Percentiles rank a stretch among this genome's conserved stretches.
Evolutionary conservation across 2,797 vertebrate species (phyloP).

Genomic region (Hyperoplus lanceolatus): DNA sequence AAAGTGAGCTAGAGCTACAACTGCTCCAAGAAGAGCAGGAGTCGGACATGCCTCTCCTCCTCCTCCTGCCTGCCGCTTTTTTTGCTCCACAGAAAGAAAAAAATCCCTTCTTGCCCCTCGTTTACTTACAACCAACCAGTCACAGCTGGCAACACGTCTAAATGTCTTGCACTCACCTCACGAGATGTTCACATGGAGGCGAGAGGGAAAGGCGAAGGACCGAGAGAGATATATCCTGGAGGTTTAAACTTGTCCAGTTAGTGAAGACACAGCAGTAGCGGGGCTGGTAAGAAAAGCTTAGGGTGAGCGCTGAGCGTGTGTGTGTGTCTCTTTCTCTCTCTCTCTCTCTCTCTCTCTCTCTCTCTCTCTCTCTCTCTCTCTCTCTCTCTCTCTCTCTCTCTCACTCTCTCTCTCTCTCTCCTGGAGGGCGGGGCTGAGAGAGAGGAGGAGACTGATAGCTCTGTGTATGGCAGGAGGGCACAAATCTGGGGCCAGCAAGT

Average conservation of each 20-base stretch:
- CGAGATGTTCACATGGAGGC: conserved; percentile 61
- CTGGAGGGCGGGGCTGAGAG: conserved; percentile 76
- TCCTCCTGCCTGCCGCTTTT: conserved; percentile 46
- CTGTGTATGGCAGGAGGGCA: conserved; percentile 42
- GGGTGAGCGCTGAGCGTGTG: conserved; percentile 19
- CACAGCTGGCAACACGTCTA: conserved; percentile 44
- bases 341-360: no score
- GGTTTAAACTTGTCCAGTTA: conserved; percentile 78
- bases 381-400: conserved; percentile 43
- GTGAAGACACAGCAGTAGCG: conserved; percentile 35
- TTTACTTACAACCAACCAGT: conserved; percentile 57
- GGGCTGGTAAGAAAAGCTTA: conserved; percentile 50
- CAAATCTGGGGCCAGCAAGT: background rate
- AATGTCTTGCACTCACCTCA: conserved; percentile 70
- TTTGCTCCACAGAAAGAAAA: conserved; percentile 27
- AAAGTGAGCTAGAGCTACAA: conserved; percentile 59
- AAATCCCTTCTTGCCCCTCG: conserved; percentile 37
- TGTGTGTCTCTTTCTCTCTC: conserved; percentile 41
- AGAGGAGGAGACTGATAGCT: conserved; percentile 73
- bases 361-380: background rate
- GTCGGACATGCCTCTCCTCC: conserved; percentile 58
- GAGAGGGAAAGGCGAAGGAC: conserved; percentile 18
- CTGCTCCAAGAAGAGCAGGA: conserved; percentile 51
- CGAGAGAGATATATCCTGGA: conserved; percentile 58
- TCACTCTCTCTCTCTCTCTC: conserved; percentile 63